phyloP scores from a whole-genome alignment of 2,797 vertebrate species.

The Leucoraja ocellata region DNA sequence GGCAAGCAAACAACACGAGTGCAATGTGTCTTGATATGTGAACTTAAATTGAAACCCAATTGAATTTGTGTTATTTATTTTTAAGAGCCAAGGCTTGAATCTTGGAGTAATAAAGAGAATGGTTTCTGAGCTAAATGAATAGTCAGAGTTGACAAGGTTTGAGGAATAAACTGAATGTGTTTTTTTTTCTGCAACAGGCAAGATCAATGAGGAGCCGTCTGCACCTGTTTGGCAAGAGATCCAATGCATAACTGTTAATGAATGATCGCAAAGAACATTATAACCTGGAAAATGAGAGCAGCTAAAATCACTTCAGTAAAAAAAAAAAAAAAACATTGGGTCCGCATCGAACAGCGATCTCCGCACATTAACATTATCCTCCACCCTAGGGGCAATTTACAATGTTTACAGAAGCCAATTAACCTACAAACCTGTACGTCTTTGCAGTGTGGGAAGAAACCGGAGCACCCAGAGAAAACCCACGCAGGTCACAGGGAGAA shows the following conservation, averaged over 20 bases:
- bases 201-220: conserved; percentile 7
- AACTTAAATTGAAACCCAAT: conserved; percentile 1
- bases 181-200: background rate
- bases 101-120: background rate
- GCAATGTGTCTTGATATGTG: conserved; percentile 19
- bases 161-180: background rate
- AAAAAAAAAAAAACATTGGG: too few species aligned
- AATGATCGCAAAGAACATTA: background rate
- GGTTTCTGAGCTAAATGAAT: conserved; percentile 12
- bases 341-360: too few species aligned
- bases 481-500: too few species aligned
- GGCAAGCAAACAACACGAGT: background rate
- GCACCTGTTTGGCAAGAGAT: background rate
- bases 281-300: too few species aligned
- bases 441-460: too few species aligned
- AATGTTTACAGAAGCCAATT: too few species aligned
- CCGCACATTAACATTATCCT: too few species aligned
- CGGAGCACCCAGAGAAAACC: too few species aligned
- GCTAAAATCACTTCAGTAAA: background rate
- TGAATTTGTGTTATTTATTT: conserved; percentile 13
- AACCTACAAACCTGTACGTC: too few species aligned
- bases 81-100: background rate
- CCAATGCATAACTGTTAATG: background rate
- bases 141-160: background rate
- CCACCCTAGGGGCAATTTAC: too few species aligned